These are phyloP conservation scores for Myotis brandtii DNA, from an alignment of 2,113 vertebrate species.

Conservation along the genomic window DNA sequence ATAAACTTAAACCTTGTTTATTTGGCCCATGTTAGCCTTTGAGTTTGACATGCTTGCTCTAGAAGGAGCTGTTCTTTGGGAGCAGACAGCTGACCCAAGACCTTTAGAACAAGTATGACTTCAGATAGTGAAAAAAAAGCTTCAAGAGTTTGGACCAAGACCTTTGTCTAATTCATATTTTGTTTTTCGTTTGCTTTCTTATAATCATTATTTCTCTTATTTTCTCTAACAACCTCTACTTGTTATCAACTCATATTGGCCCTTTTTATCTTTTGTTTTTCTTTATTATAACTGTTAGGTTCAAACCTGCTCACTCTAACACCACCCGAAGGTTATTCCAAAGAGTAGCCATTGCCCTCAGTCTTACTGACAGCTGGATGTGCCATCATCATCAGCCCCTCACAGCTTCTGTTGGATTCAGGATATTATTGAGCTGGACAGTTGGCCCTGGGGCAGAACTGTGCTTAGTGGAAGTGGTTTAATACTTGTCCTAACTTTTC, in stretches of 20 bases:
- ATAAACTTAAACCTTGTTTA: too few relatives aligned
- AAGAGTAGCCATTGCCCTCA: neutral
- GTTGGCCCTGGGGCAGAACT: neutral
- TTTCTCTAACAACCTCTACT: neutral
- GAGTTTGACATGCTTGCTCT: too few relatives aligned
- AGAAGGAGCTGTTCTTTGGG: neutral
- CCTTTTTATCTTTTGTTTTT: neutral
- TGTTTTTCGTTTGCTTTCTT: neutral
- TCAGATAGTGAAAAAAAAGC: neutral
- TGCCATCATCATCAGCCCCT: neutral
- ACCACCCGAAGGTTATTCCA: neutral
- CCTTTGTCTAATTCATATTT: neutral
- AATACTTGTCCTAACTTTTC: neutral
- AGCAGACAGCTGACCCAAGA: neutral
- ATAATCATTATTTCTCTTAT: neutral
- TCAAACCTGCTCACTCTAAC: neutral
- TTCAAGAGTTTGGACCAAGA: neutral
- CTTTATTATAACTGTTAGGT: neutral
- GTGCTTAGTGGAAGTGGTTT: neutral
- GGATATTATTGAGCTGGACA: neutral
- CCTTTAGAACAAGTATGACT: neutral
- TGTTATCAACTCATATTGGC: neutral
- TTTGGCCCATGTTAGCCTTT: too few relatives aligned
- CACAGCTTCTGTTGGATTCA: neutral
- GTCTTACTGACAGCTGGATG: neutral